Conservation (phyloP, 2,888 invertebrate genomes). For the Hyles lineata region DNA sequence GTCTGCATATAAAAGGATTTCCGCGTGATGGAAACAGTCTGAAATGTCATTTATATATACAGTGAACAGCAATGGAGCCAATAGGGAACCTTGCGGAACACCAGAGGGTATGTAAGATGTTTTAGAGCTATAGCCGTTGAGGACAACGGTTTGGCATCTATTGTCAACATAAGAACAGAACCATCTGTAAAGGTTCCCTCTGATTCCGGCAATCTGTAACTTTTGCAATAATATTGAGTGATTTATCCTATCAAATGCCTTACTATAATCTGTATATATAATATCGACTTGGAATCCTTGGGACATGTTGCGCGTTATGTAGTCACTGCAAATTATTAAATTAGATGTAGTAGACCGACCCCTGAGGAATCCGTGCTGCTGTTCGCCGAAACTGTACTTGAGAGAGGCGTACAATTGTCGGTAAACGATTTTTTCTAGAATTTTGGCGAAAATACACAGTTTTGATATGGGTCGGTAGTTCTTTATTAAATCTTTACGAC, state of each 20-base stretch:
- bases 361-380: constrained; percentile 29
- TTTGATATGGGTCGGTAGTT: constrained; percentile 33
- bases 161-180: constrained; percentile 33
- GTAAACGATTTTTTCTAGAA: constrained; percentile 26
- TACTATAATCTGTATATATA: constrained; percentile 31
- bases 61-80: not conserved
- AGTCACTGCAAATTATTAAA: constrained; percentile 26
- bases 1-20: constrained; percentile 28
- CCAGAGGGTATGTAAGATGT: not conserved
- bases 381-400: constrained; percentile 12
- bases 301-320: constrained; percentile 26
- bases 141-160: constrained; percentile 31
- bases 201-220: constrained; percentile 15
- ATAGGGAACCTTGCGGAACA: not conserved
- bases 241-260: constrained; percentile 32
- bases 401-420: constrained; percentile 16
- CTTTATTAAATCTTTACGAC: constrained; percentile 13
- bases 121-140: not conserved
- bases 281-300: constrained; percentile 27
- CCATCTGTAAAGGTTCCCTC: constrained; percentile 29
- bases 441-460: constrained; percentile 28
- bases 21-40: constrained; percentile 22
- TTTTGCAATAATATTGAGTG: constrained; percentile 25
- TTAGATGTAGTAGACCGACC: constrained; percentile 33
- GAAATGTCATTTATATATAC: constrained; percentile 20